Evolutionary conservation across 2,113 vertebrate genomes (phyloP).

Genomic region (Rhadina sibilatrix): DNA sequence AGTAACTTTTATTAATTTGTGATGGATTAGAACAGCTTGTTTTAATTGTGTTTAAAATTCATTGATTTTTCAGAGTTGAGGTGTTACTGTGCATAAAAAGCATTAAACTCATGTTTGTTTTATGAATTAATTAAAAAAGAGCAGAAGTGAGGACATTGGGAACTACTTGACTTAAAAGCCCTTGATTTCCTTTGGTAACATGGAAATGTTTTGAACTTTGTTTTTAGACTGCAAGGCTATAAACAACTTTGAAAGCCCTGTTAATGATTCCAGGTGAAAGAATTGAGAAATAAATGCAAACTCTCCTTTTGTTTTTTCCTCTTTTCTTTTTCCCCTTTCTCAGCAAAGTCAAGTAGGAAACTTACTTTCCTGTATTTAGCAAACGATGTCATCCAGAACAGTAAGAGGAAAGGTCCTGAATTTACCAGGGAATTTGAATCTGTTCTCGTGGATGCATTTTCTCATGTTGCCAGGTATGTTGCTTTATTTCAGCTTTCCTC

Average conservation of each 20-base stretch:
- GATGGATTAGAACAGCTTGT: neutral
- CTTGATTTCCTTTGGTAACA: neutral
- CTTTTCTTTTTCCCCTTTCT: neutral
- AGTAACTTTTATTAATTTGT: neutral
- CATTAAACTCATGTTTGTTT: neutral
- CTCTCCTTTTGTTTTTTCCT: neutral
- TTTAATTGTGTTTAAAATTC: neutral
- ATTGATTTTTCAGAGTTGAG: neutral
- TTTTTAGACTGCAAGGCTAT: neutral
- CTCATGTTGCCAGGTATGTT: constrained; percentile 93
- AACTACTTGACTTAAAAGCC: neutral
- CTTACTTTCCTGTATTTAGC: constrained; percentile 96
- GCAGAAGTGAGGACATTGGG: neutral
- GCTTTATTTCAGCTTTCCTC: neutral
- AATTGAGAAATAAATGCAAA: constrained; percentile 16
- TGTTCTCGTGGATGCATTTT: constrained; percentile 95
- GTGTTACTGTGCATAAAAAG: neutral
- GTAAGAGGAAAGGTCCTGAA: constrained; percentile 98
- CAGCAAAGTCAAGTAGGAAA: constrained; percentile 92
- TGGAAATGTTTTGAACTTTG: neutral
- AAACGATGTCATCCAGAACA: constrained; percentile 99
- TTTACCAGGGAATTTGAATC: constrained; percentile 95
- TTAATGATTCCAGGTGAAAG: neutral
- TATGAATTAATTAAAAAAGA: neutral
- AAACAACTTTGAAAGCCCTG: neutral